A percentile compares a stretch with the other conserved stretches of the same genome.
Evolutionary conservation across 2,113 vertebrate genomes (phyloP).

Genomic region (Panurus biarmicus): DNA sequence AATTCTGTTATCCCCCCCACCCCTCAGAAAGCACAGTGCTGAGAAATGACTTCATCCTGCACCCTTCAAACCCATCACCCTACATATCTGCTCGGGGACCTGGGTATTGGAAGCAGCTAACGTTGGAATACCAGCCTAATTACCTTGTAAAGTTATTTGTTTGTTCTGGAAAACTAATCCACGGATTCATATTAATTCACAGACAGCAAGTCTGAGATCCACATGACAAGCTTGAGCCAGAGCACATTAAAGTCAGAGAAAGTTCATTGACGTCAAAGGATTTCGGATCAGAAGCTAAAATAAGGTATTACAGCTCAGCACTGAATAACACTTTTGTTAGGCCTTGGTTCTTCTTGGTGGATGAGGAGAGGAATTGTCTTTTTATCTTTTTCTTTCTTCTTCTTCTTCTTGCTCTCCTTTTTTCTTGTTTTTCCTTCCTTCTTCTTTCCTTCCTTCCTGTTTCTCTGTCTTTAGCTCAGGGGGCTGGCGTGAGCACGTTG

Average conservation of each 20-base stretch:
- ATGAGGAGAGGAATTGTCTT: not conserved
- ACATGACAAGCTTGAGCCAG: not conserved
- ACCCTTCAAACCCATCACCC: not conserved
- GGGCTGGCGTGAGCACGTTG: not conserved
- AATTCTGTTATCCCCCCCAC: conserved; percentile 37
- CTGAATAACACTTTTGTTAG: not conserved
- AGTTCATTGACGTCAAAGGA: conserved; percentile 35
- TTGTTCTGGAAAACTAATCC: conserved; percentile 4
- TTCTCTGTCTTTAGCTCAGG: not conserved
- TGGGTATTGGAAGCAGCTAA: not conserved
- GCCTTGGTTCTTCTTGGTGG: not conserved
- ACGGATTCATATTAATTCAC: not conserved
- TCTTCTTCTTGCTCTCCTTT: not conserved
- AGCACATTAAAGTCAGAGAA: not conserved
- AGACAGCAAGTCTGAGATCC: conserved; percentile 21
- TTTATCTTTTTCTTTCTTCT: not conserved
- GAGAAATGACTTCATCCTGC: conserved; percentile 21
- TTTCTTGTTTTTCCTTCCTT: not conserved
- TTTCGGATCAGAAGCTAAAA: conserved; percentile 21
- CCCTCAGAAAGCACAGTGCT: conserved; percentile 25
- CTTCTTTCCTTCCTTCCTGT: not conserved
- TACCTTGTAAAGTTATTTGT: not conserved
- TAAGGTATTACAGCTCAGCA: not conserved
- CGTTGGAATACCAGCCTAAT: not conserved
- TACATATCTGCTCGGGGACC: not conserved